Conservation (phyloP, 2,113 vertebrate genomes). For the Oceanites oceanicus region DNA sequence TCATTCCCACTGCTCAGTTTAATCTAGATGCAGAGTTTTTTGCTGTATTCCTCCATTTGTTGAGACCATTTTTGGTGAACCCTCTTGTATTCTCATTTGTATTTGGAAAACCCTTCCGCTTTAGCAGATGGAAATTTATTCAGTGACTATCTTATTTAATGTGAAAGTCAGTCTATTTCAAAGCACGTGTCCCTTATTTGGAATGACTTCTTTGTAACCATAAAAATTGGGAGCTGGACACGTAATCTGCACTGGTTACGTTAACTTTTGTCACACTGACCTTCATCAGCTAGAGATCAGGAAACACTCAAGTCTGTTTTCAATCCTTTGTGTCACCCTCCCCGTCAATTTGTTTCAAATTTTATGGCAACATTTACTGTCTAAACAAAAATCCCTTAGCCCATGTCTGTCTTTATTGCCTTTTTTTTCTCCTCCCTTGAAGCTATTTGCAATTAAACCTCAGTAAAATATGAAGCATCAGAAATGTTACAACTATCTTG, state of each 20-base stretch:
- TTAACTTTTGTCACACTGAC: background rate
- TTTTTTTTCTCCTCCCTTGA: background rate
- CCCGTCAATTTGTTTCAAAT: background rate
- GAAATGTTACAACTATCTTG: conserved; percentile 1
- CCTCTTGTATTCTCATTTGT: background rate
- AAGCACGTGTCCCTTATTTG: background rate
- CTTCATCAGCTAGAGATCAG: background rate
- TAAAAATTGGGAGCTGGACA: background rate
- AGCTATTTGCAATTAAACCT: conserved; percentile 63
- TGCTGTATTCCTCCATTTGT: background rate
- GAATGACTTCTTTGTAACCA: background rate
- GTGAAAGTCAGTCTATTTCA: background rate
- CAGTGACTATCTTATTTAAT: background rate
- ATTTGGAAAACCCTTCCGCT: background rate
- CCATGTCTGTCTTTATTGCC: background rate
- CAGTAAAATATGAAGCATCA: conserved; percentile 41
- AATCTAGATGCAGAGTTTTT: background rate
- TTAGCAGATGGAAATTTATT: background rate
- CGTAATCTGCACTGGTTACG: background rate
- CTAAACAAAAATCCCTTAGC: conserved; percentile 10
- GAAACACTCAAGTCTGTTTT: background rate
- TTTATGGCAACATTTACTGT: background rate
- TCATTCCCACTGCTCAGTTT: background rate
- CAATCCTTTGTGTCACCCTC: background rate
- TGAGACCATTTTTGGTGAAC: background rate